phyloP scores from a whole-genome alignment of 2,797 vertebrate species.

The Syndactyla subalaris region DNA sequence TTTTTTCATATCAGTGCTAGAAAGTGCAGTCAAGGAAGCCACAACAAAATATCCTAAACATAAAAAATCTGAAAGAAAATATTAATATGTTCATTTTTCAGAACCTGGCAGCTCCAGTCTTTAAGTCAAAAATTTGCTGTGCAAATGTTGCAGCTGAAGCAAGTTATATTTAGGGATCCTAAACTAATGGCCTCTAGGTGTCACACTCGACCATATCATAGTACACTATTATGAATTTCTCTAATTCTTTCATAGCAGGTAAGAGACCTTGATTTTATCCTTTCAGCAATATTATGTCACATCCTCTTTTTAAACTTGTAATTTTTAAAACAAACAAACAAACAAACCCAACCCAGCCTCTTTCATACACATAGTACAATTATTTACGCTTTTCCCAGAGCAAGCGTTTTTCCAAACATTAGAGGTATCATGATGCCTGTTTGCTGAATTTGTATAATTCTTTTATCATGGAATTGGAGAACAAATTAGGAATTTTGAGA shows the following conservation, averaged over 20 bases:
- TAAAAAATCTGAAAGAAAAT: background rate
- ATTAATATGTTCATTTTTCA: background rate
- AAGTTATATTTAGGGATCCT: background rate
- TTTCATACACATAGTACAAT: background rate
- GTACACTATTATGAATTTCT: background rate
- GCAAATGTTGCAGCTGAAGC: background rate
- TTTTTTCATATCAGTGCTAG: background rate
- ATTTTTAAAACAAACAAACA: background rate
- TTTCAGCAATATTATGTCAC: background rate
- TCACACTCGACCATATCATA: conserved; percentile 70
- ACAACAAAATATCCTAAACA: background rate
- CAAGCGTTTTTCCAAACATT: background rate
- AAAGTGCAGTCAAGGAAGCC: background rate
- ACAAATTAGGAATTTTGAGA: background rate
- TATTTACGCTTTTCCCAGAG: background rate
- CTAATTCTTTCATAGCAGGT: background rate
- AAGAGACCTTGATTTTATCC: background rate
- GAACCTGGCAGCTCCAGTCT: background rate
- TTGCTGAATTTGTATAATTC: background rate
- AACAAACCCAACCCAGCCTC: fast-evolving
- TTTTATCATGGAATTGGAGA: background rate
- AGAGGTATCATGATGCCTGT: fast-evolving
- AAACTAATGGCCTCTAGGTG: conserved; percentile 76
- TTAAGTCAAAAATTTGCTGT: background rate
- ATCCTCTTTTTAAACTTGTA: background rate